Evolutionary conservation across 2,113 vertebrate genomes (phyloP), one percentile per base, ranked within the genome.

Genomic region (human (Homo sapiens)): DNA sequence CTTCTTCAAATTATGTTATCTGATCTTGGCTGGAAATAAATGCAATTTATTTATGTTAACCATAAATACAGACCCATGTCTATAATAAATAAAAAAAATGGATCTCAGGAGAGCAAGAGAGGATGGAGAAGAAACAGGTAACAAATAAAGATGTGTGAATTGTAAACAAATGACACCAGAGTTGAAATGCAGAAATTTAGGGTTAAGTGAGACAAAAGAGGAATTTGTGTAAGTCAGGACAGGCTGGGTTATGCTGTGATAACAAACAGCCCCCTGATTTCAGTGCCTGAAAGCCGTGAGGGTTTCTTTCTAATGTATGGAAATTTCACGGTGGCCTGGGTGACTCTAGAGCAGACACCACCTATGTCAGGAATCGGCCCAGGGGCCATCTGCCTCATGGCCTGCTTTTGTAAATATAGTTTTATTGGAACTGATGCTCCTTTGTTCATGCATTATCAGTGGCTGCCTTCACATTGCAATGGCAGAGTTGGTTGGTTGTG

Each of bases 11-110:
- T 89, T 83, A 61, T 94, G 50, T 20, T 64, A 32, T 83, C 9
- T 72, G 20, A 61, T 92, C 25, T 87, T 89, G 83, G 35, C 75
- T 93, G 40, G 76, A 84, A 96, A 80, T 80, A 88, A 83, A 91
- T 81, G 14, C 9, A 70, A 38, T 70, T 64, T 57, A n/a, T 91
- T 93, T 86, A 35, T 86, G 30, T 68, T 45, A 83, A 32, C 23
- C 66, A 27, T 45, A 85, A 52, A 72, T 20, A 40, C 8, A 95
- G 64, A 38, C 30, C 48, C 48, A 66, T n/a, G 16, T 94, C n/a
- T 32, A 35, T 66, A 7, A 32, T 90, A 82, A 83, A 90, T 45
- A 32, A 14, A 55, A 68, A 61, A 18, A 27, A 16, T 10, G 8
- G 35, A 57, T 89, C 5, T 25, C 30, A 48, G 78, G 43, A n/a